Evolutionary conservation across 2,113 vertebrate genomes (phyloP).

Genomic region (Echinops telfairi): DNA sequence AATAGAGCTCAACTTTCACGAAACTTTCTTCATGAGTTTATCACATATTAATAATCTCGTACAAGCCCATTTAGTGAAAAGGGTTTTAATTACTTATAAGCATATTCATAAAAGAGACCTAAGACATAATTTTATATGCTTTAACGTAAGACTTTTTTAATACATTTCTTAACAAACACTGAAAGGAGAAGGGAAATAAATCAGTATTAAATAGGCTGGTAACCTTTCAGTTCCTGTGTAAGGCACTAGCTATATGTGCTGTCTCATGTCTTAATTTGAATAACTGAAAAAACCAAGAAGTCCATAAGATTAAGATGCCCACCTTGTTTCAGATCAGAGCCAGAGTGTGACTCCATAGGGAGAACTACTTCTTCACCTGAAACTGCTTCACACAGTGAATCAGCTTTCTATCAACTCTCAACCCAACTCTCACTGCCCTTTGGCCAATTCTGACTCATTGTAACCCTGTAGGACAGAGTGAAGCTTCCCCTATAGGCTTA

Average conservation of each 20-base stretch:
- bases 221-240: neutral
- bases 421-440: too few species aligned
- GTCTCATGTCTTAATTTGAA: neutral
- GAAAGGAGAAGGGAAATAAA: neutral
- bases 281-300: neutral
- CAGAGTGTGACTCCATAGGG: neutral
- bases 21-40: neutral
- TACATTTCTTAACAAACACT: neutral
- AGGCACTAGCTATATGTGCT: neutral
- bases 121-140: neutral
- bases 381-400: neutral
- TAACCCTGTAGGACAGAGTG: too few species aligned
- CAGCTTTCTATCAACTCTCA: neutral
- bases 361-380: neutral
- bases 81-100: neutral
- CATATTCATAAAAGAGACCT: neutral
- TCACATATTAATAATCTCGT: neutral
- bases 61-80: neutral
- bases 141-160: neutral
- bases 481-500: too few species aligned
- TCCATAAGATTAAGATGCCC: neutral
- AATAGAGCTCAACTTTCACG: neutral
- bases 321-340: neutral
- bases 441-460: too few species aligned
- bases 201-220: fast-evolving